These are phyloP conservation scores for Salvelinus fontinalis DNA, from an alignment of 2,113 vertebrate genomes.

Conservation along the genomic window DNA sequence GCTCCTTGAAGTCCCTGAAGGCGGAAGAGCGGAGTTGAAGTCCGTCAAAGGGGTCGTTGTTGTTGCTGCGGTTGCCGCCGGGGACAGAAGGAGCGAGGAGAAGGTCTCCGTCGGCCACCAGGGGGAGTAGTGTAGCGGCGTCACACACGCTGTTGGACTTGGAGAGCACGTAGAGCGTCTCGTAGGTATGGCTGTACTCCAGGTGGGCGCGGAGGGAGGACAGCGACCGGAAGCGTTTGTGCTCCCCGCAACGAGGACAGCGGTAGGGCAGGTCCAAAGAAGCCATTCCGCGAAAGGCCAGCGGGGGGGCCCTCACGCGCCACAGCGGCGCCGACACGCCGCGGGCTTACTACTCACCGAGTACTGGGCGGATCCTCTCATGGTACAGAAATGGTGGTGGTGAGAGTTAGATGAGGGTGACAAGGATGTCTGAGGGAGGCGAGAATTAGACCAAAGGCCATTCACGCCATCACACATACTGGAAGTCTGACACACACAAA, in stretches of 20 bases:
- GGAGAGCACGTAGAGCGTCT: constrained; percentile 97
- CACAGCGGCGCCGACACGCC: constrained; percentile 54
- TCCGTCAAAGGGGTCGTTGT: constrained; percentile 80
- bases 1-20: constrained; percentile 90
- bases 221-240: constrained; percentile 98
- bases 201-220: constrained; percentile 94
- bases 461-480: constrained; percentile 55
- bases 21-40: constrained; percentile 82
- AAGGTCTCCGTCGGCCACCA: constrained; percentile 83
- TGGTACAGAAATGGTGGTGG: constrained; percentile 41
- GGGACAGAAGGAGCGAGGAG: constrained; percentile 69
- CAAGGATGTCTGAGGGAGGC: constrained; percentile 20
- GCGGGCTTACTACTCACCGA: constrained; percentile 43
- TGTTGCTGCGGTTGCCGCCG: constrained; percentile 65
- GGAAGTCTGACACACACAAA: constrained; percentile 11
- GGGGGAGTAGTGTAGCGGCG: constrained; percentile 86
- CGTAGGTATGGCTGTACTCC: constrained; percentile 99
- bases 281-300: constrained; percentile 83
- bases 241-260: constrained; percentile 97
- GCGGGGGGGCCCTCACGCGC: constrained; percentile 40
- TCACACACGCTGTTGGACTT: constrained; percentile 97
- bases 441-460: constrained; percentile 23
- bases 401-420: constrained; percentile 5
- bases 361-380: constrained; percentile 62
- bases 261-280: constrained; percentile 97